A percentile compares a stretch with the other conserved stretches of the same genome.
Conservation (phyloP, 2,888 invertebrate species). For the Papilio protenor region DNA sequence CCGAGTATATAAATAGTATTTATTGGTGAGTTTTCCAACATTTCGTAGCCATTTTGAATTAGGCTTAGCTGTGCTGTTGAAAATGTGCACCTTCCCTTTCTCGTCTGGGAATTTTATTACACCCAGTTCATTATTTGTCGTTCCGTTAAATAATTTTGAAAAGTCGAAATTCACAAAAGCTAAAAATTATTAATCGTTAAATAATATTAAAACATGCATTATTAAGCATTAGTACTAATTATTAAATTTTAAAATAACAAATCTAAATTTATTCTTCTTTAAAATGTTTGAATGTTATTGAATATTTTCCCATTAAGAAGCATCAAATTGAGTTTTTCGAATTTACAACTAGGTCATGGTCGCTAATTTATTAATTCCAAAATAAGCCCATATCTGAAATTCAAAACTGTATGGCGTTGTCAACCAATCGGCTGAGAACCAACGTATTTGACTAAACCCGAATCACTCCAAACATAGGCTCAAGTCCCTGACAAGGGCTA, state of each 20-base stretch:
- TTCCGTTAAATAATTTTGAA: slow-evolving; percentile 22
- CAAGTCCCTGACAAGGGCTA: no score
- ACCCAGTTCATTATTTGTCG: slow-evolving; percentile 1
- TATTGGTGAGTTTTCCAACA: slow-evolving; percentile 10
- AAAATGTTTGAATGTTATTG: no score
- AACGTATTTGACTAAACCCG: no score
- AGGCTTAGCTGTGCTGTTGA: slow-evolving; percentile 19
- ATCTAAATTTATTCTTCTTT: not conserved
- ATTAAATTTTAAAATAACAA: not conserved
- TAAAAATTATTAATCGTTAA: not conserved
- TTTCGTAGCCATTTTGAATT: slow-evolving; percentile 1
- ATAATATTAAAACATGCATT: not conserved
- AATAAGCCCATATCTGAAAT: no score
- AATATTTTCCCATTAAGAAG: no score
- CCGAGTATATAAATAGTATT: slow-evolving; percentile 20
- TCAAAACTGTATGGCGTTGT: no score
- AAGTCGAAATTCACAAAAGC: slow-evolving; percentile 10
- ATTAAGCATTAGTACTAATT: not conserved
- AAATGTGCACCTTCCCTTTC: slow-evolving; percentile 16
- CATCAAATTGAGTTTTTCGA: no score
- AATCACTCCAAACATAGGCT: no score
- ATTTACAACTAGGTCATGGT: no score
- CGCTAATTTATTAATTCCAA: no score
- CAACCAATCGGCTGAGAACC: no score
- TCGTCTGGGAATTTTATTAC: slow-evolving; percentile 32